Percentiles rank a stretch among this genome's conserved stretches.
These are phyloP conservation scores for Umimayanthus chanpuru DNA, from an alignment of 92 coral and sea anemone genomes.

Conservation along the genomic window DNA sequence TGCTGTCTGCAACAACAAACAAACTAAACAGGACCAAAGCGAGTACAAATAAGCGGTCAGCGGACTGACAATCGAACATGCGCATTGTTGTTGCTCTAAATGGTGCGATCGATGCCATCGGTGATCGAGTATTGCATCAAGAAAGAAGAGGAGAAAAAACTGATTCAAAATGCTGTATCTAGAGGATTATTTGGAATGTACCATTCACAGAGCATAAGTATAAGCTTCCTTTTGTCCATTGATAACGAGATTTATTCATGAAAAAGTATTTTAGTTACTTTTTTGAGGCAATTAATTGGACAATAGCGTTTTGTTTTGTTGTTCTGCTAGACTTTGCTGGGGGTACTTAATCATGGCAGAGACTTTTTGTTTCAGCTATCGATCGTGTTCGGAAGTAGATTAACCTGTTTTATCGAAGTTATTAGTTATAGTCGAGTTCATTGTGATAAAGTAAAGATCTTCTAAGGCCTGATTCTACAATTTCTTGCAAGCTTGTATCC, in stretches of 20 bases:
- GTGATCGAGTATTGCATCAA: slow-evolving; percentile 40
- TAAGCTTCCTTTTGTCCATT: not conserved
- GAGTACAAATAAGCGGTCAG: slow-evolving; percentile 55
- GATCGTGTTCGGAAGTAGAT: not conserved
- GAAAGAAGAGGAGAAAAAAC: slow-evolving; percentile 48
- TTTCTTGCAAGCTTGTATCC: not conserved
- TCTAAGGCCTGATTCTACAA: not conserved
- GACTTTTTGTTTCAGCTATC: not conserved
- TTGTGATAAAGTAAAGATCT: not conserved
- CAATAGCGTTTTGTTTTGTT: slow-evolving; percentile 22
- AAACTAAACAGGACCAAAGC: no score
- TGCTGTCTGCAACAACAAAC: not conserved
- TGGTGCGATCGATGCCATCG: slow-evolving; percentile 60
- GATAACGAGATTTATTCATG: not conserved
- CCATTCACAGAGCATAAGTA: slow-evolving; percentile 45
- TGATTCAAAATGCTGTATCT: slow-evolving; percentile 92
- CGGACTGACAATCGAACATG: slow-evolving; percentile 61
- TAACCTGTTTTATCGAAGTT: not conserved
- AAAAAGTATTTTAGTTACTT: not conserved
- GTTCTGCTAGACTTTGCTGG: slow-evolving; percentile 33
- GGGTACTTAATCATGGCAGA: slow-evolving; percentile 31
- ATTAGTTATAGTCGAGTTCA: not conserved
- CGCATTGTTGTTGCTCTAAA: slow-evolving; percentile 40
- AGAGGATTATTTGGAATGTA: slow-evolving; percentile 96
- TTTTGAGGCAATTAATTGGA: not conserved